Percentiles rank a stretch among this genome's conserved stretches.
phyloP scores from a whole-genome alignment of 2,888 invertebrate species.

The Ecliptopera silaceata region DNA sequence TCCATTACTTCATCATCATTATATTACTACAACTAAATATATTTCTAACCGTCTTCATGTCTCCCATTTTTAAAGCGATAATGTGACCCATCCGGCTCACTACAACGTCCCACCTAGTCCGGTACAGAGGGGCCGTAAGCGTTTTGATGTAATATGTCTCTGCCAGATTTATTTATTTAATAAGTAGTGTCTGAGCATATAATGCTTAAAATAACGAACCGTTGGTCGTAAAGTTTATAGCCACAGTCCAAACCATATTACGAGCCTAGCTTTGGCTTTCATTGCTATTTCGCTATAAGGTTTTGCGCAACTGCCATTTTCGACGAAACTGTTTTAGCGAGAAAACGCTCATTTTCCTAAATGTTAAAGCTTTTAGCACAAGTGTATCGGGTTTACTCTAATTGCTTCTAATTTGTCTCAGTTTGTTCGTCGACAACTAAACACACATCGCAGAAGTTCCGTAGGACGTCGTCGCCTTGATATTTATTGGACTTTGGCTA shows the following conservation, averaged over 20 bases:
- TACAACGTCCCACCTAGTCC: no score
- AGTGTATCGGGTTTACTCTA: conserved; percentile 15
- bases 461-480: conserved; percentile 1
- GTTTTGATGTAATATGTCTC: no score
- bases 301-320: conserved; percentile 9
- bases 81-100: no score
- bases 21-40: no score
- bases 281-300: conserved; percentile 14
- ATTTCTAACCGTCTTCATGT: no score
- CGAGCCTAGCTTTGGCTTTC: conserved; percentile 5
- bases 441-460: conserved; percentile 10
- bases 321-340: conserved; percentile 12
- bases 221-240: neutral
- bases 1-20: neutral
- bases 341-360: conserved; percentile 8
- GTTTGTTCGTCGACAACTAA: conserved; percentile 11
- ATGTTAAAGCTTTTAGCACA: conserved; percentile 14
- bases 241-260: neutral
- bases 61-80: no score
- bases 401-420: conserved; percentile 24
- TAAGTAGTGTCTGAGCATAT: no score
- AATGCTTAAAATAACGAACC: neutral
- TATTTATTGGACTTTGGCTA: conserved; percentile 8
- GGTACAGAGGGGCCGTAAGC: no score
- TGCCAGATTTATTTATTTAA: no score